phyloP scores from a whole-genome alignment of 37 sponge, comb jelly and placozoan species.

The Bolinopsis microptera region DNA sequence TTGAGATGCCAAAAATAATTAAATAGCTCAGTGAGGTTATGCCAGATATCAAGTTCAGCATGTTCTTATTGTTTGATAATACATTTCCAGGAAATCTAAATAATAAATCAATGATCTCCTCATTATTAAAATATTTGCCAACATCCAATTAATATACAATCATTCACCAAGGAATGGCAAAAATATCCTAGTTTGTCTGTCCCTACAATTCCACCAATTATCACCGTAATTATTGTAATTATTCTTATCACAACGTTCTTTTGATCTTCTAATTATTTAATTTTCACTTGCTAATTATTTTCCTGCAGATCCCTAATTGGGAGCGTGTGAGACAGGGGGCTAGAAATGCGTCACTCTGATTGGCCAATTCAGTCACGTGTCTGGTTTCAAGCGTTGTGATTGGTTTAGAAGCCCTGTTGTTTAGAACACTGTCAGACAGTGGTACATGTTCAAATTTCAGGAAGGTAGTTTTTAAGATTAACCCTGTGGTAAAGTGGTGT shows the following conservation, averaged over 20 bases:
- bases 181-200: neutral
- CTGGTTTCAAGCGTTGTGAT: neutral
- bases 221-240: neutral
- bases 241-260: neutral
- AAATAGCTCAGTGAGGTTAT: too few relatives aligned
- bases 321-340: neutral
- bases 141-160: too few relatives aligned
- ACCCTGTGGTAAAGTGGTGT: too few relatives aligned
- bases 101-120: too few relatives aligned
- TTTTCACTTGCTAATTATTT: neutral
- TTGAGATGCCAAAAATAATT: too few relatives aligned
- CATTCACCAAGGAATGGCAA: too few relatives aligned
- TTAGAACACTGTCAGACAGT: neutral
- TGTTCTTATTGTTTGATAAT: too few relatives aligned
- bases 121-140: too few relatives aligned
- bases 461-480: neutral
- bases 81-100: too few relatives aligned
- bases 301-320: neutral
- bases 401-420: neutral
- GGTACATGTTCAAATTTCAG: neutral
- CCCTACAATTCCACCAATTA: neutral
- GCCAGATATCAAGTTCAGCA: too few relatives aligned
- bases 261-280: neutral
- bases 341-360: neutral
- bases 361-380: neutral